Percentiles rank a stretch among this genome's conserved stretches.
Evolutionary conservation across 2,888 invertebrate species (phyloP).

Genomic region (Abrostola triplasia): DNA sequence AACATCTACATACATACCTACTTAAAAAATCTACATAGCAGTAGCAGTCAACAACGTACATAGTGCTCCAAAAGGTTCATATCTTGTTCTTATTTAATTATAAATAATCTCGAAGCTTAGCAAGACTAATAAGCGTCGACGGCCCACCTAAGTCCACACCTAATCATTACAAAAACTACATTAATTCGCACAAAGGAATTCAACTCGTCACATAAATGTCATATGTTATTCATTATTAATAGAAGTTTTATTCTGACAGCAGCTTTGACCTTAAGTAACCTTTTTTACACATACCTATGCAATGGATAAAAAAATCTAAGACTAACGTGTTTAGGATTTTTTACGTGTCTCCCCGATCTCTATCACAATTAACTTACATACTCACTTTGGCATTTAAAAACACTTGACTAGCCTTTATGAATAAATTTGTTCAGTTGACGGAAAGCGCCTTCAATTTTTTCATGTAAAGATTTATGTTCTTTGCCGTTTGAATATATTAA

Average conservation of each 20-base stretch:
- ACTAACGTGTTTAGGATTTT: conserved; percentile 3
- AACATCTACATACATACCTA: not conserved
- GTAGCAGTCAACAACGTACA: too few species aligned
- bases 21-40: too few species aligned
- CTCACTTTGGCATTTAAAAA: not conserved
- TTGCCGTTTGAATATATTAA: not conserved
- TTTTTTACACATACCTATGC: not conserved
- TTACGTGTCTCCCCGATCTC: not conserved
- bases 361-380: conserved; percentile 9
- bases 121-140: too few species aligned
- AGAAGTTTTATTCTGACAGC: not conserved
- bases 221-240: not conserved
- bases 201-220: too few species aligned
- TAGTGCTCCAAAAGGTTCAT: too few species aligned
- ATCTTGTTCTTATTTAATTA: too few species aligned
- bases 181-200: too few species aligned
- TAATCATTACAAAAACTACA: too few species aligned
- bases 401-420: not conserved
- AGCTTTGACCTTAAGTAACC: conserved; percentile 6
- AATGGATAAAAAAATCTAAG: not conserved
- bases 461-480: not conserved
- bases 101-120: too few species aligned
- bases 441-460: not conserved
- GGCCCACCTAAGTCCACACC: too few species aligned
- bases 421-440: not conserved